Percentiles rank a stretch among this genome's conserved stretches.
phyloP scores from a whole-genome alignment of 2,888 invertebrate species.

The Limnephilus lunatus region DNA sequence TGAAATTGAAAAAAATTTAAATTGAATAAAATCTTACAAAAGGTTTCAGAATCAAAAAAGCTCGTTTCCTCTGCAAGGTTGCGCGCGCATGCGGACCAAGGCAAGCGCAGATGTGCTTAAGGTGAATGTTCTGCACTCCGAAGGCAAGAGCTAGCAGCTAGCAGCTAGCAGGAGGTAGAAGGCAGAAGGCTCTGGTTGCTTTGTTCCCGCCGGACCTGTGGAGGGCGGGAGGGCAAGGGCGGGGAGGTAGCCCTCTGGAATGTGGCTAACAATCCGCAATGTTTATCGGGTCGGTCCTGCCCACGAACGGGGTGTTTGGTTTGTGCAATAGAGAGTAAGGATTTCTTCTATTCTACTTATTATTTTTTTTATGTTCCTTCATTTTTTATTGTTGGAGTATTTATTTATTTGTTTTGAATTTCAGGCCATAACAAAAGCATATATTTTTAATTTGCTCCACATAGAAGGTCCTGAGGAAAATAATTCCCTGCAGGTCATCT shows the following conservation, averaged over 20 bases:
- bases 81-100: background rate
- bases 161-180: background rate
- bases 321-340: background rate
- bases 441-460: too few relatives aligned
- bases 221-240: background rate
- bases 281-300: background rate
- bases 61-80: background rate
- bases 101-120: background rate
- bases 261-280: slow-evolving; percentile 23
- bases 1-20: too few relatives aligned
- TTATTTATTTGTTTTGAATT: too few relatives aligned
- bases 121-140: slow-evolving; percentile 22
- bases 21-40: too few relatives aligned
- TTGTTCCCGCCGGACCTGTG: background rate
- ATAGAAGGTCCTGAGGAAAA: too few relatives aligned
- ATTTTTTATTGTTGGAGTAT: too few relatives aligned
- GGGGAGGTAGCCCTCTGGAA: background rate
- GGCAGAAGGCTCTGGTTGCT: background rate
- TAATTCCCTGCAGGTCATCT: too few relatives aligned
- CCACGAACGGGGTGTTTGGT: background rate
- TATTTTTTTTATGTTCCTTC: background rate
- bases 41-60: background rate
- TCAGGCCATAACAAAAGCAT: too few relatives aligned
- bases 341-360: background rate
- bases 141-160: background rate